Base-by-base conservation (phyloP, 1,140 invertebrate genomes). In the Wasmannia auropunctata region DNA sequence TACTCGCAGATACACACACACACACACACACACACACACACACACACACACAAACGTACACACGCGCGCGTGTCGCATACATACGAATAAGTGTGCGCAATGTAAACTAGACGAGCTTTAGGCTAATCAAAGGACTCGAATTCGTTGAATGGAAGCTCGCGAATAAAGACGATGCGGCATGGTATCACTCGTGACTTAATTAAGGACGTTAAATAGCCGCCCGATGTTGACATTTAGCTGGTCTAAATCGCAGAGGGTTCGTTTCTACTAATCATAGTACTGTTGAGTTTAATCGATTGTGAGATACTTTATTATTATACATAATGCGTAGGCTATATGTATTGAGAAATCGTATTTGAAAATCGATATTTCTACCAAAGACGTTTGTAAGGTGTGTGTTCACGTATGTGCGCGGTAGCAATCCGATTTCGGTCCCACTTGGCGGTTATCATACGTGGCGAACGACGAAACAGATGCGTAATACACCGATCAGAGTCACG, bases 241-340 rank as follows among this genome's bases (percentile, higher is more conserved):
- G 92, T 90, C 92, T 93, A 93, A 93, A 93, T 91, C 67, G 81
- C 91, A 90, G 74, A 91, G 89, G 91, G 89, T 91, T 87, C 74
- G 87, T 90, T 91, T 89, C 85, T 89, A 90, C 75, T 86, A 86
- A 90, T 89, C 80, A 87, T 81, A 89, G 88, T 49, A 76, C 85
- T 88, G 86, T 91, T 90, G 84, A 90, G 63, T 90, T 91, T 86
- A 87, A 86, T 80, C 76, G 80, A 87, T 86, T 46, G 72, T 37
- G 80, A 87, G 72, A 76, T 85, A 86, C 72, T 85, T 76, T 86
- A 88, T 88, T 86, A 85, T 91, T 79, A 58, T 72, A 85, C 87
- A 56, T 72, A n/a, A 76, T 31, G 62, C 58, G 56, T 80, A 80
- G 77, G 46, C 62, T 80, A 85, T 69, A 70, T n/a, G 37, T 31